A percentile compares a stretch with the other conserved stretches of the same genome.
These are phyloP conservation scores for Petaurus breviceps DNA, from an alignment of 2,113 vertebrate species.

Conservation along the genomic window DNA sequence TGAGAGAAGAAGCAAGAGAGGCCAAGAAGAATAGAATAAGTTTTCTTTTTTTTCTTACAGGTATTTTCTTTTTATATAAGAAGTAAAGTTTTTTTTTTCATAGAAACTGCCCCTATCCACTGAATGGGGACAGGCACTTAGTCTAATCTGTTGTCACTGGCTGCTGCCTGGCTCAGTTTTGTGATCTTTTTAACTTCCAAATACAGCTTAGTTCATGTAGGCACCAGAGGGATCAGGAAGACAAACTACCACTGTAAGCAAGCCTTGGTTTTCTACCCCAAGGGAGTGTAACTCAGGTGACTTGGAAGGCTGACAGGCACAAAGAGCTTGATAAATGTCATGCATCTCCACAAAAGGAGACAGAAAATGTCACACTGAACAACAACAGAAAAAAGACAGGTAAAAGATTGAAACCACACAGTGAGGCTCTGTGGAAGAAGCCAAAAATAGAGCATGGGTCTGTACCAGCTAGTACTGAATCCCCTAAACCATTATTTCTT, in stretches of 20 bases:
- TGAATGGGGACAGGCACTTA: background rate
- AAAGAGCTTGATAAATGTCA: slow-evolving; percentile 3
- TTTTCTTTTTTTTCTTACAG: background rate
- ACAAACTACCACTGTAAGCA: background rate
- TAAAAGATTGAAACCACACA: background rate
- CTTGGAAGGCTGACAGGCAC: background rate
- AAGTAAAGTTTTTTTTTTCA: background rate
- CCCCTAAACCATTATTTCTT: background rate
- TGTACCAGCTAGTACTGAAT: background rate
- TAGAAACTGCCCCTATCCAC: background rate
- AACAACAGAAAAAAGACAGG: background rate
- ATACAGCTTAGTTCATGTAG: background rate
- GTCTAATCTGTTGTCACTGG: background rate
- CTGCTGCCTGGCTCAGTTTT: background rate
- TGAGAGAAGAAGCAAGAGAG: background rate
- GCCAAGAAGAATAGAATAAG: background rate
- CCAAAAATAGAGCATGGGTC: background rate
- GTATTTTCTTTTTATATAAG: background rate
- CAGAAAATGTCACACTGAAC: slow-evolving; percentile 1
- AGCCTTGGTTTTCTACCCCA: background rate
- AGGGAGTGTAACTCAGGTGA: background rate
- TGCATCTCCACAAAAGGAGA: background rate
- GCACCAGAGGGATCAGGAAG: background rate
- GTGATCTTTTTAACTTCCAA: background rate
- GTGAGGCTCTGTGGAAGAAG: background rate